Conservation (phyloP, 2,888 invertebrate species). For the Lomographa bimaculata region DNA sequence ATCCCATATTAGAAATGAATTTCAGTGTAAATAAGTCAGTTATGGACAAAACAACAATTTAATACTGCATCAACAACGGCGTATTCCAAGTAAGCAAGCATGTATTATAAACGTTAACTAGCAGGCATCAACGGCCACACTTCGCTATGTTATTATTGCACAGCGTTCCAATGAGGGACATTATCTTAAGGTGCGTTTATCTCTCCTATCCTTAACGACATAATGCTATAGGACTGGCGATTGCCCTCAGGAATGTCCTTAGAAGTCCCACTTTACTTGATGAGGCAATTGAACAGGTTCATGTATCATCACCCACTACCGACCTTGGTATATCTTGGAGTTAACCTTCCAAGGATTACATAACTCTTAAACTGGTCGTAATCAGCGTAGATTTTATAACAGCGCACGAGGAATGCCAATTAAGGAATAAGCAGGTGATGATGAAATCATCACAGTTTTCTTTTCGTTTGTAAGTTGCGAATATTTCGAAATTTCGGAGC, state of each 20-base stretch:
- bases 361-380: conserved; percentile 55
- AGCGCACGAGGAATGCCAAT: conserved; percentile 40
- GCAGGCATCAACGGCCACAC: conserved; percentile 2
- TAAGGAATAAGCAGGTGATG: conserved; percentile 29
- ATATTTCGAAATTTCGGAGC: neutral
- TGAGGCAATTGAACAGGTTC: conserved; percentile 43
- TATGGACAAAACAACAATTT: too few relatives aligned
- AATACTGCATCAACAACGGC: neutral
- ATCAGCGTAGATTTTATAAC: conserved; percentile 47
- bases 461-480: conserved; percentile 8
- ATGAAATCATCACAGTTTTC: conserved; percentile 37
- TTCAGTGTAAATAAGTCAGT: too few relatives aligned
- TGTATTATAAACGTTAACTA: conserved; percentile 5
- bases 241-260: conserved; percentile 46
- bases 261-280: conserved; percentile 13
- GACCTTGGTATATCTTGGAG: conserved; percentile 52
- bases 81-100: conserved; percentile 2
- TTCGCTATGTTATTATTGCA: conserved; percentile 11
- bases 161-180: conserved; percentile 24
- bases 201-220: conserved; percentile 41
- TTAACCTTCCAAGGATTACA: conserved; percentile 63
- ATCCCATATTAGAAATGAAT: too few relatives aligned
- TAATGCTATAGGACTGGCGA: conserved; percentile 43
- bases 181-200: conserved; percentile 35
- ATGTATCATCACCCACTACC: conserved; percentile 49